Evolutionary conservation across 2,888 invertebrate genomes (phyloP).

Genomic region (Yponomeuta malinellus): DNA sequence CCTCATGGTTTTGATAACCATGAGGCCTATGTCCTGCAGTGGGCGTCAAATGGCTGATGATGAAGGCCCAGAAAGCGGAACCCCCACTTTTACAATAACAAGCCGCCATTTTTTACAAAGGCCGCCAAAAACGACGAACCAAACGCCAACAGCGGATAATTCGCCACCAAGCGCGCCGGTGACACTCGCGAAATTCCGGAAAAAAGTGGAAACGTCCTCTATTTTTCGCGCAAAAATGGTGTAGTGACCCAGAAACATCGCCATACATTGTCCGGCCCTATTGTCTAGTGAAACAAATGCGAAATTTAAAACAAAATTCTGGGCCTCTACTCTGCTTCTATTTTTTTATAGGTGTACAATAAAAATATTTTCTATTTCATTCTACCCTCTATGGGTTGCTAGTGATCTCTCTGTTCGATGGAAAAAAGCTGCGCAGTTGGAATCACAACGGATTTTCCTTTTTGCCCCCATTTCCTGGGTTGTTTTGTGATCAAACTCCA

Average conservation of each 20-base stretch:
- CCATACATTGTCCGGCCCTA: slow-evolving; percentile 7
- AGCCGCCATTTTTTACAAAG: not conserved
- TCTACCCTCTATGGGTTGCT: not conserved
- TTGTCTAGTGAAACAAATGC: slow-evolving; percentile 9
- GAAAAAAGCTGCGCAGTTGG: not conserved
- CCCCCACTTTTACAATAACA: not conserved
- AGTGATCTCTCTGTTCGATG: not conserved
- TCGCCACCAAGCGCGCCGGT: not conserved
- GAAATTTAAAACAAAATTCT: slow-evolving; percentile 12
- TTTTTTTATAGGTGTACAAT: too few relatives aligned
- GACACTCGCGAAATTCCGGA: not conserved
- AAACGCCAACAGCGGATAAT: not conserved
- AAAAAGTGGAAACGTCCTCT: not conserved
- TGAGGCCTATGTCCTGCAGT: too few relatives aligned
- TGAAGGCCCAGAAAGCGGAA: not conserved
- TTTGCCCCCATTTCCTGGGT: too few relatives aligned
- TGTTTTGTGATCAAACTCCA: too few relatives aligned
- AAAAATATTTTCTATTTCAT: not conserved
- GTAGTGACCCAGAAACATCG: slow-evolving; percentile 11
- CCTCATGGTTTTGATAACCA: too few relatives aligned
- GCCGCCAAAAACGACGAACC: not conserved
- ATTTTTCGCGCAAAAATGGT: slow-evolving; percentile 8
- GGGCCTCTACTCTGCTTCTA: not conserved
- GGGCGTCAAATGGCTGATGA: too few relatives aligned
- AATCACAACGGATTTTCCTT: too few relatives aligned